These are phyloP conservation scores for Catonia carolina DNA, from an alignment of 2,888 invertebrate species.

Conservation along the genomic window DNA sequence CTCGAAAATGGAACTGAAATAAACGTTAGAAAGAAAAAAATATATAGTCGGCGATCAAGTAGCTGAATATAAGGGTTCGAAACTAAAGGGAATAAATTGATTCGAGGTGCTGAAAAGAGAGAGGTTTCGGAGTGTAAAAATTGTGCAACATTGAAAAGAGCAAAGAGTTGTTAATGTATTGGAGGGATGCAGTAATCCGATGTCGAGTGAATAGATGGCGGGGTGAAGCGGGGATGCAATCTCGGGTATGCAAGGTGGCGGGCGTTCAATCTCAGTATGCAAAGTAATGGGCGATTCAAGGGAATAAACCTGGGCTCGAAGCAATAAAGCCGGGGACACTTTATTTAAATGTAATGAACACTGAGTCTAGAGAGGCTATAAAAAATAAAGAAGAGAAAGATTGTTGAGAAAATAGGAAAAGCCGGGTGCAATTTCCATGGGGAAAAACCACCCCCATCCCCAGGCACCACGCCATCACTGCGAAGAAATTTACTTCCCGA, in stretches of 20 bases:
- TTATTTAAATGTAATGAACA: slow-evolving; percentile 13
- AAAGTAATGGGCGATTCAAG: slow-evolving; percentile 9
- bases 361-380: slow-evolving; percentile 8
- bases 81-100: slow-evolving; percentile 7
- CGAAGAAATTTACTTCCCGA: too few relatives aligned
- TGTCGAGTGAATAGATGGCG: background rate
- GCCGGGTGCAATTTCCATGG: slow-evolving; percentile 6
- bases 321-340: slow-evolving; percentile 13
- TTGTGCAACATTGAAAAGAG: slow-evolving; percentile 11
- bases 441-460: too few relatives aligned
- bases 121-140: slow-evolving; percentile 2
- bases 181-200: slow-evolving; percentile 8
- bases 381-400: slow-evolving; percentile 14
- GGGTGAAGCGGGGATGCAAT: slow-evolving; percentile 1
- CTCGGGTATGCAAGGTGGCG: slow-evolving; percentile 2
- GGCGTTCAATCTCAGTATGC: slow-evolving; percentile 12
- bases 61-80: background rate
- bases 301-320: slow-evolving; percentile 10
- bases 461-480: too few relatives aligned
- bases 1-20: too few relatives aligned
- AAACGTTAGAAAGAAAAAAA: background rate
- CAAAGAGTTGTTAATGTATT: background rate
- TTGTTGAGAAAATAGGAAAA: slow-evolving; percentile 13
- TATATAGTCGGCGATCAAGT: slow-evolving; percentile 1
- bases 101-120: background rate